Evolutionary conservation across 2,113 vertebrate species (phyloP), one percentile per base, ranked within the genome.

Genomic region (Salminus brasiliensis): DNA sequence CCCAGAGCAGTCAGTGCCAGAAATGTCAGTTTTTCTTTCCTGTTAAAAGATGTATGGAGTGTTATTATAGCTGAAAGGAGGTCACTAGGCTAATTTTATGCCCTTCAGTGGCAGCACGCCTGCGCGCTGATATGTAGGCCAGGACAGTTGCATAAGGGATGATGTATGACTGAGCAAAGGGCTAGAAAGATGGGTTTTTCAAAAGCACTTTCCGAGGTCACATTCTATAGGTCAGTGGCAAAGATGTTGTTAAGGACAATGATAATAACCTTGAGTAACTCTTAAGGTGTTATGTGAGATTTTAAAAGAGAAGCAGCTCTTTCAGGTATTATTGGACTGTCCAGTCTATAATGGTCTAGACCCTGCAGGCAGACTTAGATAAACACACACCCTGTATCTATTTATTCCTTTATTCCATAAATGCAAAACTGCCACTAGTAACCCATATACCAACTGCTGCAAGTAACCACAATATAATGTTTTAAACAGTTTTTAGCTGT

Each of bases 61-160:
- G 34, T 76, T 66, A 66, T 39, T 69, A 63, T 30, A 23, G 39
- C n/a, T 63, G 75, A 45, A 92, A 91, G 84, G 83, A 89, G 91
- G 89, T 90, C 82, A 88, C 83, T 86, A 60, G 87, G 90, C 81
- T 88, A 79, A 86, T 83, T 65, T 74, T 49, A 78, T 80, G 65
- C 39, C 57, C 71, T 80, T 77, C 43, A 84, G 81, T 87, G 83
- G 83, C 69, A 80, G 62, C 76, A 72, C 71, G 70, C 70, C 23
- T 87, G 39, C 39, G 32, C 43, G 1, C 39, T 71, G 57, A 71
- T 72, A 92, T 89, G 83, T 92, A 91, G 89, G 89, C 66, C 90
- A 89, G 85, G 59, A 34, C 86, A 85, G 84, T 91, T 92, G 83
- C 88, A 88, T 87, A 92, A 91, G 84, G 70, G 11, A 68, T 76